Evolutionary conservation across 2,888 invertebrate species (phyloP).

Genomic region (Synergus japonicus): DNA sequence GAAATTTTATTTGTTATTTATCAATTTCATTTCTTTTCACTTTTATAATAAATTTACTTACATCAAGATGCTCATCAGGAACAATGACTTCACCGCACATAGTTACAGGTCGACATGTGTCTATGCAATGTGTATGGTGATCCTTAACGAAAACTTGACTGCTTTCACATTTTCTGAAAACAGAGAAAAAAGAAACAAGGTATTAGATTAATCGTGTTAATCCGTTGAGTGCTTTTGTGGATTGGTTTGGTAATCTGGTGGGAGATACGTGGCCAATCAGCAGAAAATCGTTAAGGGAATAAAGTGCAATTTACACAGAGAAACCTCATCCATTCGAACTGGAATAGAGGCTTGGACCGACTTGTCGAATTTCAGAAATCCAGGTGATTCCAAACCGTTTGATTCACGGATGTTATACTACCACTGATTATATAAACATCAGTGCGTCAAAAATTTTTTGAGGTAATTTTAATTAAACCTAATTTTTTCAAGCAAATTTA

Average conservation of each 20-base stretch:
- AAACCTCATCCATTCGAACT: background rate
- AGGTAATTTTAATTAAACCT: too few species aligned
- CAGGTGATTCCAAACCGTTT: background rate
- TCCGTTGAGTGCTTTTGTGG: background rate
- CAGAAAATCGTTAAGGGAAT: slow-evolving; percentile 4
- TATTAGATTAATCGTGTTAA: background rate
- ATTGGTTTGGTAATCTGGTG: background rate
- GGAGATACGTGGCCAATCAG: background rate
- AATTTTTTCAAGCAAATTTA: too few species aligned
- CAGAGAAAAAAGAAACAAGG: slow-evolving; percentile 14
- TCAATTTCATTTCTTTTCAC: background rate
- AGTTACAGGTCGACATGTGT: slow-evolving; percentile 88
- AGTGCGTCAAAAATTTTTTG: too few species aligned
- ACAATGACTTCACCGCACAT: slow-evolving; percentile 98
- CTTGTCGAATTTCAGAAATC: background rate
- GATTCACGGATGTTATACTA: background rate
- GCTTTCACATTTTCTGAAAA: slow-evolving; percentile 89
- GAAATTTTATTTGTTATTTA: background rate
- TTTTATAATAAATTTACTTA: slow-evolving; percentile 78
- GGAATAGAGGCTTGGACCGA: background rate
- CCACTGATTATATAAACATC: background rate
- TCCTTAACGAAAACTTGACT: slow-evolving; percentile 92
- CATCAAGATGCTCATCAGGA: slow-evolving; percentile 95
- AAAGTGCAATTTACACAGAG: background rate
- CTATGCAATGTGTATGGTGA: slow-evolving; percentile 91